phyloP scores from a whole-genome alignment of 1,140 invertebrate genomes.

The Lepidostoma basale region DNA sequence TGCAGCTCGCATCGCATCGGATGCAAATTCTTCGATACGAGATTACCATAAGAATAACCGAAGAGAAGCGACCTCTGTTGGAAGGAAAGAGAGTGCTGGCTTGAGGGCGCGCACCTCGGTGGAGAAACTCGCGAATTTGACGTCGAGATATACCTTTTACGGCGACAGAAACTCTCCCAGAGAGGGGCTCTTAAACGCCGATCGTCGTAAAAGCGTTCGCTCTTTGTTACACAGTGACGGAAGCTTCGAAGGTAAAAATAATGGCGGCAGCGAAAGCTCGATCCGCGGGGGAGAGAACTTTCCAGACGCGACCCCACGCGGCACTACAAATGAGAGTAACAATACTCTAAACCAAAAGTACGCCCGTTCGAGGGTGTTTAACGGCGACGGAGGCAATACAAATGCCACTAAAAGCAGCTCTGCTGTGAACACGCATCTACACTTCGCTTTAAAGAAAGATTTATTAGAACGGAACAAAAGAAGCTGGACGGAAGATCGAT shows the following conservation, averaged over 20 bases:
- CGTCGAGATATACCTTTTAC: not conserved
- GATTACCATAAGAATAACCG: not conserved
- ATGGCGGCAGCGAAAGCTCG: not conserved
- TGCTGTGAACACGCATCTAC: not conserved
- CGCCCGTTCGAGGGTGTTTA: not conserved
- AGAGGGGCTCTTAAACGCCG: not conserved
- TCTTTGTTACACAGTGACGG: constrained; percentile 5
- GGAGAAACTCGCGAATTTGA: not conserved
- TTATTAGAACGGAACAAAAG: constrained; percentile 19
- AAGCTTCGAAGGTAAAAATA: constrained; percentile 11
- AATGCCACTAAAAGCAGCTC: not conserved
- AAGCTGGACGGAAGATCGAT: constrained; percentile 35
- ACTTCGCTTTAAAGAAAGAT: not conserved
- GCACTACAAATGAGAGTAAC: not conserved
- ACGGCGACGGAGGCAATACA: not conserved
- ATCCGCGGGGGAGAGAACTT: not conserved
- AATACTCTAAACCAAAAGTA: not conserved
- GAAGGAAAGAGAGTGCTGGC: not conserved
- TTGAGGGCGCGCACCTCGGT: too few relatives aligned
- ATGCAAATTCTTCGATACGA: not conserved
- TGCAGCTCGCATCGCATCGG: not conserved
- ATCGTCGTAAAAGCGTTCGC: constrained; percentile 7
- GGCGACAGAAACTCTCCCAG: not conserved
- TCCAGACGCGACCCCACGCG: not conserved
- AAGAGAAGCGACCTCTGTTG: not conserved